Evolutionary conservation across 2,888 invertebrate genomes (phyloP).

Genomic region (Caenorhabditis parvicauda): DNA sequence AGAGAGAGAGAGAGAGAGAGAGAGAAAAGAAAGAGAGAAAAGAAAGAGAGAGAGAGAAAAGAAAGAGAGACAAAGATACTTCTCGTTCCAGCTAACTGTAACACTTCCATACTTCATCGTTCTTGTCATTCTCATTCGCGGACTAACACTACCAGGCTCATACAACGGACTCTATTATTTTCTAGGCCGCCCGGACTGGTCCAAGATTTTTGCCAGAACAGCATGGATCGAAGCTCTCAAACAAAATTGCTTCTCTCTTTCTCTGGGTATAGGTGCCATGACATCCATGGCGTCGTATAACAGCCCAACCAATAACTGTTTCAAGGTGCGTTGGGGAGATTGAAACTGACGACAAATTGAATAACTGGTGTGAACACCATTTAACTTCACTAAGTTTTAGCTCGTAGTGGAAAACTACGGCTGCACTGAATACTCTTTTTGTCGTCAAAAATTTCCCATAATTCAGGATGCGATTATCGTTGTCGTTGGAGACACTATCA

Average conservation of each 20-base stretch:
- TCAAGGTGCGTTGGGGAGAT: constrained; percentile 21
- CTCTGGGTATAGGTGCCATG: constrained; percentile 54
- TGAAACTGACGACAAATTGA: neutral
- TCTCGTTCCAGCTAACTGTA: constrained; percentile 29
- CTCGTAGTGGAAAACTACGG: neutral
- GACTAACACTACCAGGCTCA: constrained; percentile 50
- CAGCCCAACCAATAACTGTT: constrained; percentile 46
- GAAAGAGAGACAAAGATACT: too few relatives aligned
- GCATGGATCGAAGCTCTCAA: constrained; percentile 54
- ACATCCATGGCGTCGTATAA: constrained; percentile 53
- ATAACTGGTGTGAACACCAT: neutral
- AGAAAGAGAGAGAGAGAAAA: too few relatives aligned
- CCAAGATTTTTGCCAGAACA: constrained; percentile 11
- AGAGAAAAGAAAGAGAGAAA: too few relatives aligned
- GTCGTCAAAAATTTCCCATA: too few relatives aligned
- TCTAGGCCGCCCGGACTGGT: constrained; percentile 47
- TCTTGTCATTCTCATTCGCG: constrained; percentile 48
- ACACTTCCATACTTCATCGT: constrained; percentile 55
- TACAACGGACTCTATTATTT: constrained; percentile 47
- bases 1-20: too few relatives aligned
- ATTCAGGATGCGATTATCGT: constrained; percentile 50
- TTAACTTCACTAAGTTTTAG: neutral
- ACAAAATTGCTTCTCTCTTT: constrained; percentile 54
- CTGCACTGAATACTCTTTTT: neutral
- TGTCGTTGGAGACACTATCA: constrained; percentile 49